Conservation (phyloP, 2,113 vertebrate genomes). For the Tachysurus vachellii region DNA sequence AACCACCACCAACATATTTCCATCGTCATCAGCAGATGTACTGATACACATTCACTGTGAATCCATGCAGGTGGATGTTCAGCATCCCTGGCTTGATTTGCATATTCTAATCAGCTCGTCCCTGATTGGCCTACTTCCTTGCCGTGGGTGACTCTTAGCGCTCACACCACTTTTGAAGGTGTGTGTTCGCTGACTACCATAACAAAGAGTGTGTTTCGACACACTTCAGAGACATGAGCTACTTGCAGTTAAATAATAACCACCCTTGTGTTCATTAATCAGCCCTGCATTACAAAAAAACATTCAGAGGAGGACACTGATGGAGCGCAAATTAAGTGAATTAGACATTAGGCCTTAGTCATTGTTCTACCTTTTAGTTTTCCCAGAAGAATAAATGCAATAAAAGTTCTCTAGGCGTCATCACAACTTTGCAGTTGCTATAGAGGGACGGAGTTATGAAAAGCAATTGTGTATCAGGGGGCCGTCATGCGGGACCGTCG, state of each 20-base stretch:
- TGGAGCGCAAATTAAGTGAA: background rate
- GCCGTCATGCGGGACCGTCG: constrained; percentile 1
- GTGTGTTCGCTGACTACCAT: constrained; percentile 50
- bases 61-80: background rate
- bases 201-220: background rate
- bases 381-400: background rate
- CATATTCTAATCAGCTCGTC: constrained; percentile 37
- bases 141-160: constrained; percentile 54
- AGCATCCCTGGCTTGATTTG: constrained; percentile 51
- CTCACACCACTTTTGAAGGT: constrained; percentile 69
- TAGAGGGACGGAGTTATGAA: constrained; percentile 10
- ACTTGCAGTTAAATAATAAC: constrained; percentile 16
- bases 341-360: background rate
- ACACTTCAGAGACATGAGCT: constrained; percentile 41
- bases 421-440: constrained; percentile 30
- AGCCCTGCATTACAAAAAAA: background rate
- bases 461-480: constrained; percentile 1
- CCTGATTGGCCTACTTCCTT: constrained; percentile 60
- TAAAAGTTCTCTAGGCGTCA: background rate
- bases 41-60: constrained; percentile 10
- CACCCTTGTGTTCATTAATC: background rate
- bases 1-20: background rate
- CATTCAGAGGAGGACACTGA: background rate
- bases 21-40: background rate
- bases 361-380: background rate